A percentile compares a stretch with the other conserved stretches of the same genome.
Evolutionary conservation across 2,888 invertebrate genomes (phyloP).

Genomic region (Ophion slaviceki): DNA sequence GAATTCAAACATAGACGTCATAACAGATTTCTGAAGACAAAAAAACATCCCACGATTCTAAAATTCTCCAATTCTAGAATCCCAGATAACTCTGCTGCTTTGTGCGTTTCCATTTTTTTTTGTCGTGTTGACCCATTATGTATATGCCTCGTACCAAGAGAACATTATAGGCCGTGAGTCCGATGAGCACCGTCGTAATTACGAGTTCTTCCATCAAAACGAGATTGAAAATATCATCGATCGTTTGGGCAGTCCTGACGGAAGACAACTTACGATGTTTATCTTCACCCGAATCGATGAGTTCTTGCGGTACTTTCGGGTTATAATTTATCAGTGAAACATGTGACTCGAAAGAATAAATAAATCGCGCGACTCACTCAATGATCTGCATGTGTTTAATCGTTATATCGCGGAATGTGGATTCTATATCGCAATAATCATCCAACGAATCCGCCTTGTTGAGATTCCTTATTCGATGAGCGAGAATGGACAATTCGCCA

Average conservation of each 20-base stretch:
- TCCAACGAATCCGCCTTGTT: constrained; percentile 33
- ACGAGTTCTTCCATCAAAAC: constrained; percentile 59
- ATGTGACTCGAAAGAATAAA: not conserved
- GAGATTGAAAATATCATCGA: constrained; percentile 56
- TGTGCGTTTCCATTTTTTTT: not conserved
- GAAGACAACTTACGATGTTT: not conserved
- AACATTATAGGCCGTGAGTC: constrained; percentile 40
- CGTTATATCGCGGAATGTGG: constrained; percentile 42
- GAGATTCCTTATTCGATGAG: constrained; percentile 42
- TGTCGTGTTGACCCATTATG: not conserved
- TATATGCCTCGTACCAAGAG: constrained; percentile 9
- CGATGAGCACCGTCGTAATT: constrained; percentile 56
- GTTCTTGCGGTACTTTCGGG: too few relatives aligned
- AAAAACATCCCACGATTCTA: not conserved
- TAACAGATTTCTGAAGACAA: constrained; percentile 37
- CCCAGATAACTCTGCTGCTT: not conserved
- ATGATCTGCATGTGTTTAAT: constrained; percentile 47
- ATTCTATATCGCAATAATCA: not conserved
- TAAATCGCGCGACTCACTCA: constrained; percentile 48
- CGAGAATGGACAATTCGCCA: constrained; percentile 55
- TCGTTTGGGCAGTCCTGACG: constrained; percentile 46
- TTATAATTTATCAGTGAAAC: not conserved
- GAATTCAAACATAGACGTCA: constrained; percentile 50
- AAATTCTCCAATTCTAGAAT: not conserved
- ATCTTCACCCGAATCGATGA: too few relatives aligned